Evolutionary conservation across 1,140 invertebrate genomes (phyloP), one percentile per base, ranked within the genome.

Genomic region (Pinna nobilis): DNA sequence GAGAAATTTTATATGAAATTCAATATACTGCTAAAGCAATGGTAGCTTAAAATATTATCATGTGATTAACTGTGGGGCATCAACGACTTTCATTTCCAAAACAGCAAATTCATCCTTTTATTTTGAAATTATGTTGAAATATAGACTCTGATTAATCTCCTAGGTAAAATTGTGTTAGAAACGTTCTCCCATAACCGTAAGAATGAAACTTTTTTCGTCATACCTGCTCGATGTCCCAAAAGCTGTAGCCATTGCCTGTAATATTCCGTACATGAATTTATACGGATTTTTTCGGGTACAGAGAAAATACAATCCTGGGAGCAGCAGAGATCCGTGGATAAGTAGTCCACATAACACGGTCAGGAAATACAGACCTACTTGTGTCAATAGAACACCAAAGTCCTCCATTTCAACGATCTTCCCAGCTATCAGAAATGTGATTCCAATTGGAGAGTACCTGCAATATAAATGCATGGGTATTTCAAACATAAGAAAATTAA

Each of bases 371-470:
- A 95, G 90, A 23, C 97, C 97, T 35, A 99, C 90, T 70, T 95
- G 93, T 13, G 95, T 94, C 53, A 96, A 92, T 51, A 97, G 92
- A 4, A 94, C 93, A 0, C 90, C 91, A 75, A 97, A 93, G 71
- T 95, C 94, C 11, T 94, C 91, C 84, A 97, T 97, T 82, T 95
- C 95, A 80, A 98, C 90, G 60, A 98, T 93, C 87, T 98, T 97
- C 32, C 94, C 94, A 7, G 94, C 93, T 51, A 98, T 95, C 51
- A 98, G 90, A 88, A 97, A 98, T 61, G 94, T 93, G 2, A 98
- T 96, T 75, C 97, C 96, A 23, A 98, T 87, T 0, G 97, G 97
- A 32, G 96, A 98, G 70, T 97, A 90, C 95, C 96, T 97, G 87
- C 20, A 72, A 67, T 28, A 41, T 23, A 9, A 32, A 37, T 47